phyloP scores from a whole-genome alignment of 2,888 invertebrate genomes.

The Malthinus flaveolus region DNA sequence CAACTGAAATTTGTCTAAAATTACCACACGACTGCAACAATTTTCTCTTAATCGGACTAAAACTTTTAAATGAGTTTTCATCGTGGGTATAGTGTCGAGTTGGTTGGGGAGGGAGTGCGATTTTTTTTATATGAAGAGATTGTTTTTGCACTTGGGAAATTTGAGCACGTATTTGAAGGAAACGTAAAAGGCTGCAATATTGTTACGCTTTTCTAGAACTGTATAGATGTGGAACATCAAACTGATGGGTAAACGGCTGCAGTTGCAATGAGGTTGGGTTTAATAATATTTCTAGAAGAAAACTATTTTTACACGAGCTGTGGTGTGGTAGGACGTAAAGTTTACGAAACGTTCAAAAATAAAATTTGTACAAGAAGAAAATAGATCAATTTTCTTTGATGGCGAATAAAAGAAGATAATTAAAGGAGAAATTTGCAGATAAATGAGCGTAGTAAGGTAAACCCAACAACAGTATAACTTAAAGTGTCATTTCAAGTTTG shows the following conservation, averaged over 20 bases:
- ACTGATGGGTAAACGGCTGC: conserved; percentile 18
- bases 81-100: too few species aligned
- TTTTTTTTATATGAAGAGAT: background rate
- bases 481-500: conserved; percentile 1
- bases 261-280: conserved; percentile 16
- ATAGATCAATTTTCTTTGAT: conserved; percentile 2
- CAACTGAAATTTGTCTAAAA: too few species aligned
- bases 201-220: conserved; percentile 1
- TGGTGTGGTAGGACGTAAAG: background rate
- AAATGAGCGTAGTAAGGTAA: background rate
- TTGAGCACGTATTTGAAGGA: conserved; percentile 9
- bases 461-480: background rate
- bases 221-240: conserved; percentile 13
- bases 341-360: background rate
- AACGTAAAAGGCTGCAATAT: conserved; percentile 18
- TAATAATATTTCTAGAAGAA: conserved; percentile 15
- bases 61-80: too few species aligned
- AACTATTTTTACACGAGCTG: conserved; percentile 9
- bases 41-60: too few species aligned
- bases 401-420: background rate
- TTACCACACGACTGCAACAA: too few species aligned
- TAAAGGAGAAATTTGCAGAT: conserved; percentile 5
- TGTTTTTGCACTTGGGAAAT: conserved; percentile 6
- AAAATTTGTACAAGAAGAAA: background rate
- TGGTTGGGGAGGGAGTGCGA: too few species aligned